Percentiles rank a stretch among this genome's conserved stretches.
These are phyloP conservation scores for Serilophus lunatus DNA, from an alignment of 2,113 vertebrate genomes.

Conservation along the genomic window DNA sequence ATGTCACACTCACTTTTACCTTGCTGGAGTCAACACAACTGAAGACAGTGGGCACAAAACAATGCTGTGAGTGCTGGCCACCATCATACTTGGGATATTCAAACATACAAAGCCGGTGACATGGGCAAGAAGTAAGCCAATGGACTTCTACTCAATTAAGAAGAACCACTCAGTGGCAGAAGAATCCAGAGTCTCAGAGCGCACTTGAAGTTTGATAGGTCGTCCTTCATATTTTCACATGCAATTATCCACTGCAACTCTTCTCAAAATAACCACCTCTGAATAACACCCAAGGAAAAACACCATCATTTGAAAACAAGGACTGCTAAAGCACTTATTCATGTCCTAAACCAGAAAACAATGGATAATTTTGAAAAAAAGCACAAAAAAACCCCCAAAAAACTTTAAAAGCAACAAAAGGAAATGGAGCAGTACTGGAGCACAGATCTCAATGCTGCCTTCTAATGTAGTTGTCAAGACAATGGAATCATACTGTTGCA, in stretches of 20 bases:
- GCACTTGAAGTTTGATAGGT: not conserved
- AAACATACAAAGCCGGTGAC: not conserved
- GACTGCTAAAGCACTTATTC: not conserved
- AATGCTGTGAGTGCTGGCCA: not conserved
- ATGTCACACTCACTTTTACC: not conserved
- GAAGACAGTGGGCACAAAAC: not conserved
- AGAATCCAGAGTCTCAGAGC: not conserved
- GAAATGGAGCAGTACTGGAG: not conserved
- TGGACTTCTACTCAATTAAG: not conserved
- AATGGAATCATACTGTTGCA: not conserved
- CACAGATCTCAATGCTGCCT: not conserved
- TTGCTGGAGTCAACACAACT: not conserved
- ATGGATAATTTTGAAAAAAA: not conserved
- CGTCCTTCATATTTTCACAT: not conserved
- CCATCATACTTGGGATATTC: not conserved
- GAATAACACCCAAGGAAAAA: not conserved
- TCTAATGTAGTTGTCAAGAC: not conserved
- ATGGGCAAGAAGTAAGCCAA: not conserved
- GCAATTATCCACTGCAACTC: not conserved
- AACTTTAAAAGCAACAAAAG: not conserved
- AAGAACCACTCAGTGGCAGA: rapidly evolving
- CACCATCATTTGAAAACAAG: not conserved
- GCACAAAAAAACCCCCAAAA: not conserved
- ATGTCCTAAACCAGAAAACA: not conserved
- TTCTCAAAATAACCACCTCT: not conserved